phyloP scores from a whole-genome alignment of 1,140 invertebrate genomes.

The Wasmannia auropunctata region DNA sequence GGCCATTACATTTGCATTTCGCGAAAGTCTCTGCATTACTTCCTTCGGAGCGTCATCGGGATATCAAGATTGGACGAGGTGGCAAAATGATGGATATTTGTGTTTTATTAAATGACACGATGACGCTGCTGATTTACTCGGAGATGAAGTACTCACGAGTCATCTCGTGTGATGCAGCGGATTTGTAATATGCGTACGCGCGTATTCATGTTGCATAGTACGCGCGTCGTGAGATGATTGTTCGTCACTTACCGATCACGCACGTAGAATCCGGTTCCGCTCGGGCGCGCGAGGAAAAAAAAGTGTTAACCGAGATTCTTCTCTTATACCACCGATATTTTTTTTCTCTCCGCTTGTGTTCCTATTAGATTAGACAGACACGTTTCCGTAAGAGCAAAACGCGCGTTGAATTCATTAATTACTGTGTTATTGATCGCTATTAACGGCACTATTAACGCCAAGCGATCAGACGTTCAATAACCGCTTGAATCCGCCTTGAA shows the following conservation, averaged over 20 bases:
- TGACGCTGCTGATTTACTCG: conserved; percentile 44
- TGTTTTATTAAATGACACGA: conserved; percentile 50
- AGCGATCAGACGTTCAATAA: background rate
- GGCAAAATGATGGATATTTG: conserved; percentile 51
- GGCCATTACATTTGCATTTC: conserved; percentile 46
- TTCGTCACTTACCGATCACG: conserved; percentile 41
- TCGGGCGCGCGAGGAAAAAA: background rate
- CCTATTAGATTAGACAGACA: background rate
- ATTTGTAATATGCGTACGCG: conserved; percentile 27
- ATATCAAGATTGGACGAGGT: conserved; percentile 46
- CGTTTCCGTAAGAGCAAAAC: background rate
- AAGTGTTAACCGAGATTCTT: background rate
- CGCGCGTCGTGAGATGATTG: conserved; percentile 51
- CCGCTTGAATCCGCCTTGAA: background rate
- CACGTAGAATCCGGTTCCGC: conserved; percentile 14
- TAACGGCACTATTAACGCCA: background rate
- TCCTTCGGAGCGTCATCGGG: conserved; percentile 36
- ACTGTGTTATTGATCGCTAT: background rate
- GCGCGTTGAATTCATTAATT: background rate
- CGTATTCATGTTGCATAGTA: conserved; percentile 55
- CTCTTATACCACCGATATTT: background rate
- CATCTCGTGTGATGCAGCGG: conserved; percentile 47
- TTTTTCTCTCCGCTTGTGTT: background rate
- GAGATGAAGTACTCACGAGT: conserved; percentile 57
- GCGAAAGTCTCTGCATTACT: conserved; percentile 35